Percentiles rank a stretch among this genome's conserved stretches.
Conservation (phyloP, 1,140 invertebrate genomes). For the Phymorhynchus buccinoides region DNA sequence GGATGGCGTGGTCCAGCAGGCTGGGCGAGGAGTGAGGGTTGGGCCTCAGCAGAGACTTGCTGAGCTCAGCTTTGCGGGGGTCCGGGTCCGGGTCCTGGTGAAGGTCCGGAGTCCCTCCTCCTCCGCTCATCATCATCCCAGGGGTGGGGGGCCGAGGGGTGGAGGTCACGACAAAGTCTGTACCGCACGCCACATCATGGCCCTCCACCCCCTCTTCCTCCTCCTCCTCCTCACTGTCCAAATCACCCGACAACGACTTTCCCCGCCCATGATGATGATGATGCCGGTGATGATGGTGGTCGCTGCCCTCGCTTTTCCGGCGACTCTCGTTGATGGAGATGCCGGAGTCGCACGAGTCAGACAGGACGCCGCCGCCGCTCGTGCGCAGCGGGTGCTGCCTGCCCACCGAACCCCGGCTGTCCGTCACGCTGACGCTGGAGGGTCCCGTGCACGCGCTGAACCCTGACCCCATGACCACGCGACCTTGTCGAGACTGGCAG, state of each 20-base stretch:
- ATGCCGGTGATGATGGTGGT: background rate
- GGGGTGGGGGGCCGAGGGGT: background rate
- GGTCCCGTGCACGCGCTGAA: conserved; percentile 38
- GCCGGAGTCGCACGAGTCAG: conserved; percentile 32
- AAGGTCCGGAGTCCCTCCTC: background rate
- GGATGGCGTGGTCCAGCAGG: conserved; percentile 38
- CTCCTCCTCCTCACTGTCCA: conserved; percentile 7
- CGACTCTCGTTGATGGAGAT: conserved; percentile 28
- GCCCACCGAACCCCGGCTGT: background rate
- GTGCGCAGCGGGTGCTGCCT: background rate
- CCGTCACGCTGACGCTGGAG: conserved; percentile 19
- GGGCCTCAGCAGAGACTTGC: no score
- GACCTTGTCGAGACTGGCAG: background rate
- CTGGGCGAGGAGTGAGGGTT: background rate
- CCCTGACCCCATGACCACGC: conserved; percentile 34
- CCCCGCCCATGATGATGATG: background rate
- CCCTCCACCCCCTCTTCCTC: conserved; percentile 25
- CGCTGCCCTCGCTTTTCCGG: background rate
- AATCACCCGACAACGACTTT: background rate
- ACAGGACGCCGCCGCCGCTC: conserved; percentile 10
- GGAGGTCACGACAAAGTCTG: conserved; percentile 27
- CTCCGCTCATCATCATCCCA: background rate
- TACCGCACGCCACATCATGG: conserved; percentile 20
- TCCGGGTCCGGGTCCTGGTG: background rate
- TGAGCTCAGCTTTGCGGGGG: no score